Base-by-base conservation (phyloP, 1,140 invertebrate species). In the Parapsyche elsis region DNA sequence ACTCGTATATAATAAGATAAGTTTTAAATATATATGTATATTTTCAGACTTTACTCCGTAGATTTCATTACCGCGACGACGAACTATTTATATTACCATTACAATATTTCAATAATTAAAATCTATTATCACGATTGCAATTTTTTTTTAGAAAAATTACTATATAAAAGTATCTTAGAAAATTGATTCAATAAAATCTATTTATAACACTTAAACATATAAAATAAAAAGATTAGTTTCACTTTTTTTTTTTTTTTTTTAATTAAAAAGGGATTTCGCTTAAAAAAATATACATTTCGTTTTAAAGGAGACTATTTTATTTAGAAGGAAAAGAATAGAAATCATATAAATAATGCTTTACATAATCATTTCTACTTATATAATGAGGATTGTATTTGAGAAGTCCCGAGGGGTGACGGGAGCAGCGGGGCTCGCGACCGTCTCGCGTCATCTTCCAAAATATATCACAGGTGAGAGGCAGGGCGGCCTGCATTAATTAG, bases 101-200 rank as follows among this genome's bases (percentile, higher is more conserved):
- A 83, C 71, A 83, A 83, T 83, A 83, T 83, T 83, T 81, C 79
- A 83, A 81, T 83, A 83, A 83, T 83, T 83, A 83, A 83, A 83
- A 83, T 81, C 82, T 83, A 83, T 83, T 83, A 83, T 83, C 82
- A 83, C 82, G 82, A 83, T 83, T 81, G 78, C 76, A 81, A 78
- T 83, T 83, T 61, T 64, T 78, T 59, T 83, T 83, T 81, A 81
- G 80, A 83, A 83, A 83, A 83, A 81, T 83, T 76, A 83, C 82
- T 83, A 81, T 81, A 77, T 83, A 83, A 83, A 83, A 83, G 78
- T 83, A 83, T 81, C 78, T 81, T 83, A 83, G 82, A 83, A 83
- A 83, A 81, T 78, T 81, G 82, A 78, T 76, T 83, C 82, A 83
- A 83, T 83, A 83, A 83, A 83, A 83, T 83, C 80, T 83, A 83